Evolutionary conservation across 2,113 vertebrate genomes (phyloP).

Genomic region (Scopus umbretta): DNA sequence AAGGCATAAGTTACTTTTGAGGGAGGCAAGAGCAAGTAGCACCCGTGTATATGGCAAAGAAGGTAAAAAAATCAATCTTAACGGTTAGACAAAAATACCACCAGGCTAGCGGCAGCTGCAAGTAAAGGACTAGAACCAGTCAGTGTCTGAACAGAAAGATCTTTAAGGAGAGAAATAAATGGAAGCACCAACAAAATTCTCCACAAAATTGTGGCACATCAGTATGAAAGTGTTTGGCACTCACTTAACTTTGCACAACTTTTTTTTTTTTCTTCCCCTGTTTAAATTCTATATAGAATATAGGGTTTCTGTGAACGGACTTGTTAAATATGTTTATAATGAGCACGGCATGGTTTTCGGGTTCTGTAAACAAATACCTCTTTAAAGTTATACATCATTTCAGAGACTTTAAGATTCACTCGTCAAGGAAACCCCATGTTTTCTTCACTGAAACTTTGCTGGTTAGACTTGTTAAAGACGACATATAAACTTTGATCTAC

Average conservation of each 20-base stretch:
- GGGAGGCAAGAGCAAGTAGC: not conserved
- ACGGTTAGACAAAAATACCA: not conserved
- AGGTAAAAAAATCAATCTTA: not conserved
- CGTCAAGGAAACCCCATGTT: not conserved
- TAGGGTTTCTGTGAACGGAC: not conserved
- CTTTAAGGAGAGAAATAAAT: not conserved
- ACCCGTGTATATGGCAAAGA: not conserved
- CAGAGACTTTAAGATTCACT: not conserved
- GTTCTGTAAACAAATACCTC: not conserved
- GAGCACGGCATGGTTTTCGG: not conserved
- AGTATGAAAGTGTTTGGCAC: not conserved
- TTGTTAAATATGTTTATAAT: not conserved
- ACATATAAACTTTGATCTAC: not conserved
- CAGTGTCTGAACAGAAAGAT: not conserved
- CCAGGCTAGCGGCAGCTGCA: not conserved
- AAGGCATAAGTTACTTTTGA: not conserved
- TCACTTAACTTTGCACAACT: not conserved
- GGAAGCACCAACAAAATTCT: not conserved
- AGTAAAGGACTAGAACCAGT: not conserved
- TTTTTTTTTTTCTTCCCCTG: not conserved
- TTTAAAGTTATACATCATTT: not conserved
- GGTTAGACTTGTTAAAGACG: not conserved
- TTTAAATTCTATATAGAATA: not conserved
- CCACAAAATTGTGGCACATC: no score
- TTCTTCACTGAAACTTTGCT: not conserved